Evolutionary conservation across 2,888 invertebrate genomes (phyloP), one percentile per base, ranked within the genome.

Genomic region (Parascotia fuliginaria): DNA sequence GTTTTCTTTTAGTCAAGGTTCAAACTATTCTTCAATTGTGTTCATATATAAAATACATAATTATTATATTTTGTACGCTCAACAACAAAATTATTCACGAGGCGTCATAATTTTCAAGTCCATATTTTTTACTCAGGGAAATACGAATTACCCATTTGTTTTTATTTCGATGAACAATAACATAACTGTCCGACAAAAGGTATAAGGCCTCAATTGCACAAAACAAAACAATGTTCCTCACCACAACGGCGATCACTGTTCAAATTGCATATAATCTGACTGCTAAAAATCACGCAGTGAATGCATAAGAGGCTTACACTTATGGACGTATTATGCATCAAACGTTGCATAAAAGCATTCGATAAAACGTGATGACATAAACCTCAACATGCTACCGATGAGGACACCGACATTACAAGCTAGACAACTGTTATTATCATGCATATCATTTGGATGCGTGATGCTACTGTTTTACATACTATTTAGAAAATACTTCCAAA

Each of bases 311-410:
- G 38, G 16, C 3, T 42, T 41, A 37, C 54, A 47, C 47, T 24
- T 14, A 39, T 41, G 42, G 29, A 42, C 40, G 52, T 42, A 42
- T 59, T 41, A 57, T 56, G 56, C 61, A 55, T 39, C 43, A 60
- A 55, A 52, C 57, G 48, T 44, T 60, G 59, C 62, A 63, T 67
- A 68, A 65, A 70, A 64, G 53, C 66, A 65, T 70, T 60, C 65
- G 59, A 62, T 44, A 47, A 73, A 71, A 67, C 66, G 68, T 67
- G 67, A 70, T 70, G 68, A 61, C 59, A 41, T 53, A 43, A 42
- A 53, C 57, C 42, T 53, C 31, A 13, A 31, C 31, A 12, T 13
- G 31, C 5, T 9, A 13, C 31, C 31, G 31, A 31, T 13, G 13
- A 13, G 13, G 31, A 13, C 31, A 9, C 12, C 31, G 31, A 31